phyloP scores from a whole-genome alignment of 2,113 vertebrate species.

The Hystrix cristata region DNA sequence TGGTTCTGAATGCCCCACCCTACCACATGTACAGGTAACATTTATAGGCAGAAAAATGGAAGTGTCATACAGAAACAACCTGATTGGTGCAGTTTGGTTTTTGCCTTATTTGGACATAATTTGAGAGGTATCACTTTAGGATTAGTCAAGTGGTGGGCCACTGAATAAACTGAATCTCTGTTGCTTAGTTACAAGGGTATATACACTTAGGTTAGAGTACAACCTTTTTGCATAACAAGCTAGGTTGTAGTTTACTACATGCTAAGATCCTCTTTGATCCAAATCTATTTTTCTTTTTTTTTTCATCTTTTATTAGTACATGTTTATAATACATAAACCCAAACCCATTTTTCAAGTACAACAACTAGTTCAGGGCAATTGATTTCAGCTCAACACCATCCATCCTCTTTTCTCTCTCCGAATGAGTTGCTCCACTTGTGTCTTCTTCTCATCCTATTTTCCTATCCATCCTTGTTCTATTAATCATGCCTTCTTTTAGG shows the following conservation, averaged over 20 bases:
- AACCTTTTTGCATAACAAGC: background rate
- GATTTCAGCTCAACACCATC: background rate
- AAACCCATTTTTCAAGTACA: background rate
- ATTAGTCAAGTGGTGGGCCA: background rate
- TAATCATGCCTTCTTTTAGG: background rate
- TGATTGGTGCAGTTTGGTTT: background rate
- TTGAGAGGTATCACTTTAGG: background rate
- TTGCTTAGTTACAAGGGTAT: background rate
- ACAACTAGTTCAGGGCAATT: background rate
- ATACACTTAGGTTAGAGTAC: background rate
- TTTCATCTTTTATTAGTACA: background rate
- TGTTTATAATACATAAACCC: background rate
- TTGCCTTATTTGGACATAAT: background rate
- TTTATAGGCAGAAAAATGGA: background rate
- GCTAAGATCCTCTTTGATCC: background rate
- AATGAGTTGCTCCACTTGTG: background rate
- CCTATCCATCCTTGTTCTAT: background rate
- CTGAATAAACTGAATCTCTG: background rate
- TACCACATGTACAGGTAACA: background rate
- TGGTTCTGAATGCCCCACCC: background rate
- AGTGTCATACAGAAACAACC: background rate
- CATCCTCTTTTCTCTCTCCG: background rate
- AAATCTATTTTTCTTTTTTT: background rate
- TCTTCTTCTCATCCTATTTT: background rate
- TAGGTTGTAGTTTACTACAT: background rate